Conservation (phyloP, 2,113 vertebrate genomes). For the Rousettus leschenaultii region DNA sequence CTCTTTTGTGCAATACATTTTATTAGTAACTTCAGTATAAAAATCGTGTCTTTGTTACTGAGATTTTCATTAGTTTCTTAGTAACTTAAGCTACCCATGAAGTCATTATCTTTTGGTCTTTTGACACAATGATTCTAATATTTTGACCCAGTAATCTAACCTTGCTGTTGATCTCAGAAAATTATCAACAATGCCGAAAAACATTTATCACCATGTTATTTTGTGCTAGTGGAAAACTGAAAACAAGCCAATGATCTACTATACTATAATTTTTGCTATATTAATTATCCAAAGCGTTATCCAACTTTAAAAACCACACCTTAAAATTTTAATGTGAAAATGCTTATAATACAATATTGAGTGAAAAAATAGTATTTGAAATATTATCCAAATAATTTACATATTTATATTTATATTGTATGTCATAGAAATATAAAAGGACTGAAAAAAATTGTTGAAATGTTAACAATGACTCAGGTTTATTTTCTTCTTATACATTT, state of each 20-base stretch:
- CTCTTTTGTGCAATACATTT: conserved; percentile 19
- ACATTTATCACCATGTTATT: not conserved
- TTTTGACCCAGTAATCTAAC: not conserved
- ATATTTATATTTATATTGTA: not conserved
- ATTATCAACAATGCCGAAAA: not conserved
- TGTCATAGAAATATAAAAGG: not conserved
- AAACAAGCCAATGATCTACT: not conserved
- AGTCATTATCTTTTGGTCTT: conserved; percentile 39
- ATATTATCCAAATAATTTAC: not conserved
- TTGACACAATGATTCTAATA: not conserved
- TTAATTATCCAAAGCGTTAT: not conserved
- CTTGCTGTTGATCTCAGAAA: not conserved
- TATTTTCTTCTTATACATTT: not conserved
- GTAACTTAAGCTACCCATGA: conserved; percentile 4
- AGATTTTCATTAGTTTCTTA: conserved; percentile 42
- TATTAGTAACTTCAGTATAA: conserved; percentile 25
- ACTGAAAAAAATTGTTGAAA: not conserved
- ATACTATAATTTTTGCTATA: not conserved
- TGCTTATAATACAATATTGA: not conserved
- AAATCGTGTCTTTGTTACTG: conserved; percentile 39
- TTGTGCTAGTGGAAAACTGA: not conserved
- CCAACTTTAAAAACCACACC: not conserved
- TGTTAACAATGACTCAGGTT: not conserved
- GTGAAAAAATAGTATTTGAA: not conserved
- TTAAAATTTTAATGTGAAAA: not conserved